Conservation (phyloP, 2,888 invertebrate genomes). For the Timandra comae region DNA sequence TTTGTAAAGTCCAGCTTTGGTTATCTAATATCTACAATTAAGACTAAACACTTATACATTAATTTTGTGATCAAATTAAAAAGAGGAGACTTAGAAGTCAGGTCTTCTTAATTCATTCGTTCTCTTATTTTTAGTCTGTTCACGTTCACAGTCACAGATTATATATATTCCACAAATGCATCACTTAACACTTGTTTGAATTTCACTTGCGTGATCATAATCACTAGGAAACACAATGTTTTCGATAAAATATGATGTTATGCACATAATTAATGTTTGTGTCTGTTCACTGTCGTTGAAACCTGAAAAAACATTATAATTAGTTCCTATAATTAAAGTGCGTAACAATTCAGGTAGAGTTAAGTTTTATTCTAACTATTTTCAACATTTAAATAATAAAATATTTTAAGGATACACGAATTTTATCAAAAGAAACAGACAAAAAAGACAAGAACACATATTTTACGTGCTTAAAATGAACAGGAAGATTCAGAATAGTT, state of each 20-base stretch:
- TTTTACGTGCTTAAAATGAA: no score
- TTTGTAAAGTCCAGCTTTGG: conserved; percentile 41
- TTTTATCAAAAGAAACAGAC: no score
- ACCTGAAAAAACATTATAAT: conserved; percentile 7
- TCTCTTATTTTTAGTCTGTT: conserved; percentile 55
- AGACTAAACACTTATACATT: no score
- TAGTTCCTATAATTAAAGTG: no score
- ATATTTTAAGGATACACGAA: no score
- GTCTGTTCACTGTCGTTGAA: conserved; percentile 11
- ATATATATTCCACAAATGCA: conserved; percentile 10
- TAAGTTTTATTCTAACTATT: no score
- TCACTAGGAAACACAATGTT: conserved; percentile 13
- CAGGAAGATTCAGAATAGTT: no score
- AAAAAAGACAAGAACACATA: no score
- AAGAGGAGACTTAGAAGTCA: conserved; percentile 35
- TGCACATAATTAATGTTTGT: neutral
- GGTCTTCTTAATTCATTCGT: no score
- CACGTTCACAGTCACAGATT: conserved; percentile 6
- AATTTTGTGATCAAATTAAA: conserved; percentile 58
- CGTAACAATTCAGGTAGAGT: no score
- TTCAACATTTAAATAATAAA: no score
- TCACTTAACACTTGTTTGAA: conserved; percentile 12
- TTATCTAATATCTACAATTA: conserved; percentile 28
- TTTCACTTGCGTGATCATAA: conserved; percentile 14
- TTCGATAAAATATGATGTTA: neutral